Percentiles rank a stretch among this genome's conserved stretches.
These are phyloP conservation scores for Abscondita cerata DNA, from an alignment of 2,888 invertebrate species.

Conservation along the genomic window DNA sequence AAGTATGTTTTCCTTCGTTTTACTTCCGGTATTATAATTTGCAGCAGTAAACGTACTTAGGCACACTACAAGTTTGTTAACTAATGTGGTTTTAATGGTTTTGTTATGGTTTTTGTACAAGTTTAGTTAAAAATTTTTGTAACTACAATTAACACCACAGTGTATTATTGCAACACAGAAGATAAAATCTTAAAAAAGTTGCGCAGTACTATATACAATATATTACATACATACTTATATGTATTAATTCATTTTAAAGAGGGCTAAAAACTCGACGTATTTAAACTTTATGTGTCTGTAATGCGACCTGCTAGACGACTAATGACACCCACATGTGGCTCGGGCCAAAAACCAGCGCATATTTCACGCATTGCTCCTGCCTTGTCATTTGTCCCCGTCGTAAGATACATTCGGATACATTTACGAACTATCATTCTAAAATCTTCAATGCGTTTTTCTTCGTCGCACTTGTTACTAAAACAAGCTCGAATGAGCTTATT, in stretches of 20 bases:
- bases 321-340: constrained; percentile 51
- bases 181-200: no score
- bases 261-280: constrained; percentile 38
- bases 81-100: constrained; percentile 7
- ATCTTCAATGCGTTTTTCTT: constrained; percentile 29
- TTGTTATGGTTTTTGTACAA: constrained; percentile 2
- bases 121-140: no score
- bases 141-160: no score
- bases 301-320: constrained; percentile 49
- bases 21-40: constrained; percentile 7
- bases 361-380: constrained; percentile 52
- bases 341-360: constrained; percentile 45
- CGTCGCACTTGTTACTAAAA: constrained; percentile 19
- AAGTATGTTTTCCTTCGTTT: constrained; percentile 8
- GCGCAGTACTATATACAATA: no score
- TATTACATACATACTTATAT: neutral
- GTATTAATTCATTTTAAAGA: constrained; percentile 20
- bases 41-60: neutral
- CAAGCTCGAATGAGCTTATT: constrained; percentile 11
- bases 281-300: constrained; percentile 45
- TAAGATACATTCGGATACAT: constrained; percentile 44
- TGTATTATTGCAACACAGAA: no score
- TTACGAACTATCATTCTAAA: constrained; percentile 39
- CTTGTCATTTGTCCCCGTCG: constrained; percentile 50
- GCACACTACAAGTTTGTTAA: constrained; percentile 4